Percentiles rank a stretch among this genome's conserved stretches.
Evolutionary conservation across 2,797 vertebrate species (phyloP).

Genomic region (Morus bassanus): DNA sequence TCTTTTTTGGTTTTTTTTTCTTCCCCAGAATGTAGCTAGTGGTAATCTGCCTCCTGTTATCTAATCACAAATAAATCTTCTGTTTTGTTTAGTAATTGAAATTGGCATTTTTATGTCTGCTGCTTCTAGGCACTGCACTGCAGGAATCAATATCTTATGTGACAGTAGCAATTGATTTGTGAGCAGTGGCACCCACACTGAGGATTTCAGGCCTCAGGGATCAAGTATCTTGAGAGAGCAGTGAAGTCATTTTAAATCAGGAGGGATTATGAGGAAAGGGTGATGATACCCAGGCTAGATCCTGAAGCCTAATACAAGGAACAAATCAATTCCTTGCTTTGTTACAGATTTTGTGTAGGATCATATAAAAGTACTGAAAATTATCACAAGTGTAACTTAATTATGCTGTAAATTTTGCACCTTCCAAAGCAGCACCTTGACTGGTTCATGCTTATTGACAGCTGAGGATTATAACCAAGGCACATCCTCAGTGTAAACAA

Average conservation of each 20-base stretch:
- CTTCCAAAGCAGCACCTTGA: not conserved
- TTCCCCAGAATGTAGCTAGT: not conserved
- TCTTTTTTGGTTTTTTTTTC: not conserved
- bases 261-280: not conserved
- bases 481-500: not conserved
- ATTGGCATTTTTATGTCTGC: not conserved
- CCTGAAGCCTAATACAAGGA: not conserved
- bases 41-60: not conserved
- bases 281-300: not conserved
- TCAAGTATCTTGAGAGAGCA: not conserved
- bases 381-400: not conserved
- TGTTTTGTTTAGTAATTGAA: constrained; percentile 31
- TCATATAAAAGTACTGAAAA: not conserved
- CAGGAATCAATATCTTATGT: not conserved
- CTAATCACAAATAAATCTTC: not conserved
- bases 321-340: not conserved
- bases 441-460: not conserved
- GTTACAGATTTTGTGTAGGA: not conserved
- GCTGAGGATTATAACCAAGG: not conserved
- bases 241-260: not conserved
- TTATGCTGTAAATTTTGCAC: not conserved
- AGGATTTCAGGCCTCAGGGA: not conserved
- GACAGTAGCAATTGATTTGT: constrained; percentile 13
- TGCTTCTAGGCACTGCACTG: not conserved
- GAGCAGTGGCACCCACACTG: not conserved